Conservation (phyloP, 2,113 vertebrate species). For the Pelodiscus sinensis region DNA sequence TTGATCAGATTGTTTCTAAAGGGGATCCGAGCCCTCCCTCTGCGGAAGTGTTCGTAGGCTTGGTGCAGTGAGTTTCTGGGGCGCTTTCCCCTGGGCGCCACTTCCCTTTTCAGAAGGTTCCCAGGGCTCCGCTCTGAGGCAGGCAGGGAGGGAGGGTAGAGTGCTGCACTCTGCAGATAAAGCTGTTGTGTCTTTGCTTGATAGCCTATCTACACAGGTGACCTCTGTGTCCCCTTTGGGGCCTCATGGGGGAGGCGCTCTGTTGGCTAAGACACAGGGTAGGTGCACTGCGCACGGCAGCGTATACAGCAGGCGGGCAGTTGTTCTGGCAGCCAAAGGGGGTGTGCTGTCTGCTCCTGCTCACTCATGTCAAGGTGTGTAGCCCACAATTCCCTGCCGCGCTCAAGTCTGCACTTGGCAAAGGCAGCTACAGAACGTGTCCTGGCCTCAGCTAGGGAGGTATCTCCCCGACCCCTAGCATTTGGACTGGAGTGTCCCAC, state of each 20-base stretch:
- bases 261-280: background rate
- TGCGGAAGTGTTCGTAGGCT: background rate
- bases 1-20: background rate
- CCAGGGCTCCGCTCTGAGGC: no score
- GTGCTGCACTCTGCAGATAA: background rate
- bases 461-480: background rate
- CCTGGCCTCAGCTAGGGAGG: background rate
- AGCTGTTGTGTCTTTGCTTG: accelerated
- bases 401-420: background rate
- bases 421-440: background rate
- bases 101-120: no score
- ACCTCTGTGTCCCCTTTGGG: background rate
- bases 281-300: background rate
- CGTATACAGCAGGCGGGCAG: background rate
- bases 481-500: background rate
- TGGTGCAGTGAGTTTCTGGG: background rate
- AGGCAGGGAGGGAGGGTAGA: background rate
- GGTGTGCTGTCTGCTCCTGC: background rate
- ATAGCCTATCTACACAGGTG: background rate
- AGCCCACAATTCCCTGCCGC: background rate
- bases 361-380: background rate
- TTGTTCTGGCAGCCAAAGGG: background rate
- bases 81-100: background rate
- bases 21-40: accelerated
- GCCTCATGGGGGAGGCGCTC: accelerated